Base-by-base conservation (phyloP, 2,797 vertebrate species). In the Diplodus puntazzo region DNA sequence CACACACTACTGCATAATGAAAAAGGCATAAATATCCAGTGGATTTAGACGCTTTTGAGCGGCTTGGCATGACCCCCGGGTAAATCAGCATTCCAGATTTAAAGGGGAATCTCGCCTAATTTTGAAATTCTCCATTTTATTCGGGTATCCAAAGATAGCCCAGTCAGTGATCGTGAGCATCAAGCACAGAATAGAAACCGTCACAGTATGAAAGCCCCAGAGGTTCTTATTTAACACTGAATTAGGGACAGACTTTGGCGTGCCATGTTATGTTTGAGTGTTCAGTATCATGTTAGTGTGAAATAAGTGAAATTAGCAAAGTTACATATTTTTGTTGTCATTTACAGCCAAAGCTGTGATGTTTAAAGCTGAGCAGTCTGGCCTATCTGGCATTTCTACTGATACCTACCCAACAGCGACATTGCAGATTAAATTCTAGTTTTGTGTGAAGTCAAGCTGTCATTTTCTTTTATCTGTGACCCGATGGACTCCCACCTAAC, bases 31-130 rank as follows among this genome's bases (percentile, higher is more conserved):
- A 67, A 82, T 74, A 78, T 85, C 57, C 45, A 63, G 27, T 75
- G 54, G 54, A 79, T 78, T 70, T 49, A 27, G 61, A 60, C 48
- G 80, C 30, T 62, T 68, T 81, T 66, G 79, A 43, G 68, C 63
- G 0, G 12, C 55, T 61, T 30, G 21, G 49, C 57, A 30, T 69
- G 70, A 84, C 74, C 83, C 20, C 39, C n/a, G 70, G 49, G 45
- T 58, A 45, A 64, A 86, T 77, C 43, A 67, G 64, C 62, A 73
- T 79, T 83, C 66, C n/a, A 57, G 6, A 86, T 75, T 69, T 75
- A 86, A 79, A 83, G 45, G 2, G 58, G 5, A 69, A 62, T 43
- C 48, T 23, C n/a, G 2, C 1, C 60, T 49, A 74, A 72, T 60
- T 42, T 30, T 39, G 48, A 65, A 71, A 11, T 11, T 72, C 58